Conservation (phyloP, 2,113 vertebrate genomes). For the Clarias batrachus region DNA sequence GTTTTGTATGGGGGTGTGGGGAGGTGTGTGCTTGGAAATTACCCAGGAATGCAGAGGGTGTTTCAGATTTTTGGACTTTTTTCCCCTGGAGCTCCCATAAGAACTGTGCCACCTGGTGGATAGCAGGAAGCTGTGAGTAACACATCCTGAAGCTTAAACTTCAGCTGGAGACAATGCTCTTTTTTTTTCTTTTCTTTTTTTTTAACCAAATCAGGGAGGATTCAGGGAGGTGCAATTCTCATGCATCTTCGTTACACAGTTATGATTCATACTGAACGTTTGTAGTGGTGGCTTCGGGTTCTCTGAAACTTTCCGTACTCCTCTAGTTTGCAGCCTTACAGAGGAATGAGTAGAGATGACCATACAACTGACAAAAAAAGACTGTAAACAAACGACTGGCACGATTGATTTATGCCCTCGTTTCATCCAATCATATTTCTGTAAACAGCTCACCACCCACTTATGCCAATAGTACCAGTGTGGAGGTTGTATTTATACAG, state of each 20-base stretch:
- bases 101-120: conserved; percentile 70
- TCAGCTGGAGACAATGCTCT: neutral
- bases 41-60: conserved; percentile 62
- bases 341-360: neutral
- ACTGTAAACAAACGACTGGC: conserved; percentile 23
- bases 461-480: neutral
- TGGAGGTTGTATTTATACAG: too few relatives aligned
- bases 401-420: neutral
- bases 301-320: conserved; percentile 7
- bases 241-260: neutral
- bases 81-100: conserved; percentile 34
- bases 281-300: neutral
- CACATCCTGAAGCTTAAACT: neutral
- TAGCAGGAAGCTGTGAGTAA: conserved; percentile 26
- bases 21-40: conserved; percentile 21
- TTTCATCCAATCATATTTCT: conserved; percentile 24
- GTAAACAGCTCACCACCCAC: neutral
- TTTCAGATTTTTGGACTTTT: conserved; percentile 57
- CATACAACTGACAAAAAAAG: neutral
- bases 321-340: neutral
- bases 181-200: neutral
- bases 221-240: neutral
- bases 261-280: conserved; percentile 13
- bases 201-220: neutral
- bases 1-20: conserved; percentile 9